Evolutionary conservation across 2,888 invertebrate species (phyloP), one percentile per base, ranked within the genome.

Genomic region (Orchesella flavescens): DNA sequence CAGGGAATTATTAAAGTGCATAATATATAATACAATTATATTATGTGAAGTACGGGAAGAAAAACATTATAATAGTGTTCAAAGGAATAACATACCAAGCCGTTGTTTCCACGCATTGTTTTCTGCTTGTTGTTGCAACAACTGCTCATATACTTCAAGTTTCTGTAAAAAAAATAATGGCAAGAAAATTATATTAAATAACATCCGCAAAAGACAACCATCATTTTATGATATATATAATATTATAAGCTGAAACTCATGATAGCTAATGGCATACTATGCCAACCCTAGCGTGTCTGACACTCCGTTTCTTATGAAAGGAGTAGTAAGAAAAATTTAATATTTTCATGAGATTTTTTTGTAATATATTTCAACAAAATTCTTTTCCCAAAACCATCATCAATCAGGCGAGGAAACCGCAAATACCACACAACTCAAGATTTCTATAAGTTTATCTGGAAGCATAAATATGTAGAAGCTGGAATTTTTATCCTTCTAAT

Each of bases 71-170:
- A 59, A 21, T 12, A n/a, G 12, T 21, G 34, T 34, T 34, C 19
- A 65, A 34, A 17, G 49, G 1, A 3, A 3, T 66, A 53, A 69
- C 82, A 19, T 75, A 83, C 82, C 82, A 24, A 83, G 72, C 12
- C 72, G 76, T 21, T 75, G 72, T 57, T 77, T 83, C 76, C 63
- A 76, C 53, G 53, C 66, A 19, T 71, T 59, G 21, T 83, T 83
- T 71, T 83, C 76, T 9, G 76, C 72, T 24, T 72, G 76, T 44
- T 83, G 82, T 66, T 83, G 65, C 21, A 57, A 55, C 71, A 83
- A 24, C 49, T 83, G 76, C 34, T 83, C 72, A 46, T 76, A 65
- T 57, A 72, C 57, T 15, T 49, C 69, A 65, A 49, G 44, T 65
- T 49, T 76, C 82, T 83, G 71, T n/a, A 61, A 65, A 63, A 23